A percentile compares a stretch with the other conserved stretches of the same genome.
phyloP scores from a whole-genome alignment of 2,888 invertebrate genomes.

The Rhagonycha lutea region DNA sequence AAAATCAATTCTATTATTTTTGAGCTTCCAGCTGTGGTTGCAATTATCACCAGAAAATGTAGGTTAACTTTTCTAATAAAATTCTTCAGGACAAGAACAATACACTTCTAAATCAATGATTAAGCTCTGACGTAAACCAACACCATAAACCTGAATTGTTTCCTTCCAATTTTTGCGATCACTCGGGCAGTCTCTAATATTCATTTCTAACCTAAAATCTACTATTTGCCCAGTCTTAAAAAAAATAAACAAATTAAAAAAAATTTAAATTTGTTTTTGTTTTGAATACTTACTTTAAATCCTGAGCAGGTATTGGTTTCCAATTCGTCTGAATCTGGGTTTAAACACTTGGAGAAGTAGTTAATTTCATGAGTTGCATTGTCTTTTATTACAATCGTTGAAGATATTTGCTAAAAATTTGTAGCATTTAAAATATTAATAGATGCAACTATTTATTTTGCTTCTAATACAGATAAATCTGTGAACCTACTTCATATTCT shows the following conservation, averaged over 20 bases:
- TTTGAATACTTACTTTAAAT: constrained; percentile 64
- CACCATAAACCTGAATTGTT: constrained; percentile 87
- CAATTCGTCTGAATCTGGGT: constrained; percentile 60
- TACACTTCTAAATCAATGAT: constrained; percentile 88
- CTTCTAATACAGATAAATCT: background rate
- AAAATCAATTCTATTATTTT: too few species aligned
- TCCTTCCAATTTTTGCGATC: constrained; percentile 82
- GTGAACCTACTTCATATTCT: constrained; percentile 76
- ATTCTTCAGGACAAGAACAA: constrained; percentile 78
- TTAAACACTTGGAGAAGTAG: constrained; percentile 81
- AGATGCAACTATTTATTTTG: too few species aligned
- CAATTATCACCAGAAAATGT: too few species aligned
- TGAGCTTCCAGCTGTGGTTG: too few species aligned
- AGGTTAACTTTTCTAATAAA: too few species aligned
- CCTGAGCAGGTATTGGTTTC: constrained; percentile 81
- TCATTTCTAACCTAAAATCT: constrained; percentile 77
- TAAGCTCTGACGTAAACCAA: constrained; percentile 89
- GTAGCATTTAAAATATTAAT: constrained; percentile 4
- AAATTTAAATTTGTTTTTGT: constrained; percentile 9
- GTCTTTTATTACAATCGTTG: constrained; percentile 90
- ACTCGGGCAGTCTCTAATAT: constrained; percentile 84
- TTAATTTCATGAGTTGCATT: constrained; percentile 81
- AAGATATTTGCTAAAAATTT: constrained; percentile 81
- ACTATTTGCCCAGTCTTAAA: constrained; percentile 81
- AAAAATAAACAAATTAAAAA: constrained; percentile 1